Base-by-base conservation (phyloP, 2,888 invertebrate species). In the Flexamia atlantica region DNA sequence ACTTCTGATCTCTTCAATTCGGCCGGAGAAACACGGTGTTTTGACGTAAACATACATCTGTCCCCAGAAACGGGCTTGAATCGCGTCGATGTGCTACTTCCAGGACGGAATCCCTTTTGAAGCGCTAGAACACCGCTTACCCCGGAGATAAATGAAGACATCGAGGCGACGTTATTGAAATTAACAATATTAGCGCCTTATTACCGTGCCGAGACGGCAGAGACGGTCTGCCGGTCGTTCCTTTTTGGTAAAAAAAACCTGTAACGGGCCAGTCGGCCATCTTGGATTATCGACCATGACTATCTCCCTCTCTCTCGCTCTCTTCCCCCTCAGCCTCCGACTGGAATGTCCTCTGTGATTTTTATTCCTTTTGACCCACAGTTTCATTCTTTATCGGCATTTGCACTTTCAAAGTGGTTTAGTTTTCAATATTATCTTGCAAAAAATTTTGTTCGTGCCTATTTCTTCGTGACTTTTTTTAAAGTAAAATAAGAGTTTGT, bases 171-270 rank as follows among this genome's bases (percentile, higher is more conserved):
- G 76, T 42, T 79, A 20, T 57, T 40, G 40, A 57, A 79, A 79
- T 57, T 79, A 57, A 79, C 32, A 79, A 57, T 79, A 79, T 79
- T 76, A 32, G 23, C 57, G 23, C 32, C 53, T 79, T 50, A 79
- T 79, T 79, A 79, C 57, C 57, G 57, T 36, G n/a, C 57, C 23
- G 36, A 76, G 28, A 17, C 81, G 74, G 84, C 30, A 28, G 60
- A 28, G 25, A 53, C 40, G 53, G 82, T 32, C 70, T 30, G 32
- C 79, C 50, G 79, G 28, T 57, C n/a, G 57, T 53, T 82, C 32
- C 82, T 83, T 83, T 83, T 83, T 83, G 57, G 82, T 83, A 83
- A 50, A 83, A n/a, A 81, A 83, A 83, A 83, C 74, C 70, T 53
- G 50, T 72, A 83, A 72, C 57, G 53, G 60, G 82, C 70, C 46